A percentile compares a stretch with the other conserved stretches of the same genome.
phyloP scores from a whole-genome alignment of 2,113 vertebrate species.

The Glaucidium brasilianum region DNA sequence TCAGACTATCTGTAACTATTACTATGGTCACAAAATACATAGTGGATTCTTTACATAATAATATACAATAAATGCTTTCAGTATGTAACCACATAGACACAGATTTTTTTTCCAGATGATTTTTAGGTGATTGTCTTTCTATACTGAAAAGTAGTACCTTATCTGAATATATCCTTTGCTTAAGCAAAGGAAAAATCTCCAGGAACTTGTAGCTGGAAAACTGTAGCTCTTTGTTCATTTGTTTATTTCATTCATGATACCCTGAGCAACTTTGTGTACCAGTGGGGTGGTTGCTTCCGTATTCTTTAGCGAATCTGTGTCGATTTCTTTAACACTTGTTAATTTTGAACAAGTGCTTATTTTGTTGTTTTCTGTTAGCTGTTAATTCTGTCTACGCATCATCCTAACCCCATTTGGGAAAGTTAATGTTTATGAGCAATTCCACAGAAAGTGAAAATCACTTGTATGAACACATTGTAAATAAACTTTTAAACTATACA shows the following conservation, averaged over 20 bases:
- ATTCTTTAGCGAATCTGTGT: not conserved
- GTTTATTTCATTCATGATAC: not conserved
- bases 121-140: not conserved
- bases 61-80: not conserved
- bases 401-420: not conserved
- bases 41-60: not conserved
- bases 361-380: not conserved
- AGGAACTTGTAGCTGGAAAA: not conserved
- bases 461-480: fast-evolving
- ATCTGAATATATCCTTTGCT: not conserved
- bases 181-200: not conserved
- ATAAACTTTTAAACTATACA: not conserved
- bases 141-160: not conserved
- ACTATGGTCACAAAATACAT: not conserved
- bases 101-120: not conserved
- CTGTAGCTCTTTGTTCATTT: not conserved
- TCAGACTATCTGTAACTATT: not conserved
- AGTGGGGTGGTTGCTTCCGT: not conserved
- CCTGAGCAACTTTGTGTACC: not conserved
- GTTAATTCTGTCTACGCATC: not conserved
- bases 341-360: not conserved
- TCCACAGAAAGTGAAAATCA: not conserved
- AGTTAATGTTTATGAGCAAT: not conserved
- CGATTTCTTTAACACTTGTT: not conserved
- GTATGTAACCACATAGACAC: not conserved